A percentile compares a stretch with the other conserved stretches of the same genome.
phyloP scores from a whole-genome alignment of 2,888 invertebrate genomes.

The Stegophylla sp. region DNA sequence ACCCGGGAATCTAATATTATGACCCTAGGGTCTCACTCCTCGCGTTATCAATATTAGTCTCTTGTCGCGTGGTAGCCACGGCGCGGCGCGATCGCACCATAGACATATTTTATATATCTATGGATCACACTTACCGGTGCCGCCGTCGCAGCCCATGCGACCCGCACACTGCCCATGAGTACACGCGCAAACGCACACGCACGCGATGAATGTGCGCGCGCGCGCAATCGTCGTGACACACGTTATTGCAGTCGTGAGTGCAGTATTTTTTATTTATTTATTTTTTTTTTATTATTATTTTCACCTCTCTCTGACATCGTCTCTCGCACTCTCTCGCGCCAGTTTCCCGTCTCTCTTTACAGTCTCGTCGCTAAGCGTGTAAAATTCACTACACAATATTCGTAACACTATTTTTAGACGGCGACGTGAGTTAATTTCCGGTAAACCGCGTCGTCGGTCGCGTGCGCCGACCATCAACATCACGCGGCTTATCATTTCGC shows the following conservation, averaged over 20 bases:
- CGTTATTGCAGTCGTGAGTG: constrained; percentile 32
- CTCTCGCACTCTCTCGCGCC: neutral
- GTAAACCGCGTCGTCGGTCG: neutral
- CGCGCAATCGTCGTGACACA: no score
- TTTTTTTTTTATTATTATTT: constrained; percentile 23
- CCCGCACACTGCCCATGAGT: neutral
- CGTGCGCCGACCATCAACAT: neutral
- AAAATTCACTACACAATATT: neutral
- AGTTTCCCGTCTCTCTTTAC: neutral
- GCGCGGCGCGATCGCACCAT: no score
- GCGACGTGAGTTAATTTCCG: constrained; percentile 28
- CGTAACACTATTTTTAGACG: constrained; percentile 33
- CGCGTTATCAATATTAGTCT: no score
- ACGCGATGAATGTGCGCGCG: neutral
- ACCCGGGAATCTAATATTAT: no score
- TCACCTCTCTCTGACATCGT: neutral
- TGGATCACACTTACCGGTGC: no score
- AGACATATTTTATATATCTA: no score
- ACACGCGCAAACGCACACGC: neutral
- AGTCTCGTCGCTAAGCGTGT: no score
- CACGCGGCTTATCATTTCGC: neutral
- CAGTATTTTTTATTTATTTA: constrained; percentile 1
- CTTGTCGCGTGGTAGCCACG: no score
- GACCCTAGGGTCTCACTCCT: no score
- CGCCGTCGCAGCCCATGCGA: neutral